Evolutionary conservation across 1,140 invertebrate genomes (phyloP).

Genomic region (Caenorhabditis latens): DNA sequence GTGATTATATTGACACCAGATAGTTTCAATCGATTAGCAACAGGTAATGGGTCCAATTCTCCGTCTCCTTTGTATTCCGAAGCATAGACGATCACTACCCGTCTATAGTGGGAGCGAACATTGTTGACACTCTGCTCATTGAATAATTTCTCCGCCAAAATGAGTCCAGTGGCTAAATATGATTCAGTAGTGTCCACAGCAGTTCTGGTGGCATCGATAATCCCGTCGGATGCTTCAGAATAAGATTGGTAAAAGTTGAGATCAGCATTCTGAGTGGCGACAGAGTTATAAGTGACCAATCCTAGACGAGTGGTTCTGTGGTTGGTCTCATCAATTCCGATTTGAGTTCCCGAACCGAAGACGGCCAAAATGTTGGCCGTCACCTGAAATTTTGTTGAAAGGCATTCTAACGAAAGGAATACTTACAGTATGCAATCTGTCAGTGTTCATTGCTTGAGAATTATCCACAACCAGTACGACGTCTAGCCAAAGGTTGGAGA

Average conservation of each 20-base stretch:
- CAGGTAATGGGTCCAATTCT: neutral
- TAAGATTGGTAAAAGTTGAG: no score
- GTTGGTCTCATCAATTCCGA: neutral
- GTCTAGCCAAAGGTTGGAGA: no score
- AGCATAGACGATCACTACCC: slow-evolving; percentile 1
- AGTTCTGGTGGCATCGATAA: neutral
- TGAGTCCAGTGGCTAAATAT: neutral
- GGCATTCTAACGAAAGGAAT: no score
- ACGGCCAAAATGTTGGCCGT: neutral
- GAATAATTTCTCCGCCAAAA: neutral
- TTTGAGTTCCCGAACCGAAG: neutral
- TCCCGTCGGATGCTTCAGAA: neutral
- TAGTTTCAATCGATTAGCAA: neutral
- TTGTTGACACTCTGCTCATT: neutral
- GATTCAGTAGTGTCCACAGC: neutral
- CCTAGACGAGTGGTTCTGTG: neutral
- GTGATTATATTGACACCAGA: neutral
- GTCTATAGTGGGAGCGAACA: neutral
- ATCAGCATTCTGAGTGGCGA: neutral
- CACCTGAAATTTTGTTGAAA: neutral
- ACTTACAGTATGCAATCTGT: no score
- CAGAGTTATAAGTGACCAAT: neutral
- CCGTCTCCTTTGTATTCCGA: neutral
- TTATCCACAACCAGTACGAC: no score
- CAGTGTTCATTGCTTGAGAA: no score